These are phyloP conservation scores for Salticus scenicus DNA, from an alignment of 2,888 invertebrate genomes.

Conservation along the genomic window DNA sequence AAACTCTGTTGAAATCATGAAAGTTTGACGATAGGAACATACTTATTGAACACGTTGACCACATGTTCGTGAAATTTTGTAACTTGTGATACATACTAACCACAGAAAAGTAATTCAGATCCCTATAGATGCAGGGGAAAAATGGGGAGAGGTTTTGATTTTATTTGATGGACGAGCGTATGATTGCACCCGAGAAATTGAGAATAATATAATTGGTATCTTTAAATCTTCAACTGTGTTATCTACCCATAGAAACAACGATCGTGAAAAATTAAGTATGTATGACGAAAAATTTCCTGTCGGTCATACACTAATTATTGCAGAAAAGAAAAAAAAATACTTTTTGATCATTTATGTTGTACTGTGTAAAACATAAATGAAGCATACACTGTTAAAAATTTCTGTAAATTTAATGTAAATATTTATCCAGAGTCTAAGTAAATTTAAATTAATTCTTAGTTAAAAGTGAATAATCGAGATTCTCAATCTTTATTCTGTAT, in stretches of 20 bases:
- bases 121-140: background rate
- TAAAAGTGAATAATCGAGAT: too few relatives aligned
- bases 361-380: too few relatives aligned
- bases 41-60: background rate
- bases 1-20: background rate
- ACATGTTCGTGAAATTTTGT: conserved; percentile 4
- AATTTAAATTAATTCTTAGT: too few relatives aligned
- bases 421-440: too few relatives aligned
- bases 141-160: background rate
- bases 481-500: too few relatives aligned
- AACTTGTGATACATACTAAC: background rate
- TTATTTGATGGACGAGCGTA: background rate
- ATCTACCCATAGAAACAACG: background rate
- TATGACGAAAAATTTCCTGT: background rate
- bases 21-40: background rate
- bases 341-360: too few relatives aligned
- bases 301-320: background rate
- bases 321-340: too few relatives aligned
- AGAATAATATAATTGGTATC: background rate
- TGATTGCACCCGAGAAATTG: background rate
- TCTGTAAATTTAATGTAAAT: too few relatives aligned
- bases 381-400: too few relatives aligned
- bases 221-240: background rate
- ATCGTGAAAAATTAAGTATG: background rate
- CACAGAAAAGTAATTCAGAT: background rate